Evolutionary conservation across 2,888 invertebrate species (phyloP), one percentile per base, ranked within the genome.

Genomic region (Syrista parreyssii): DNA sequence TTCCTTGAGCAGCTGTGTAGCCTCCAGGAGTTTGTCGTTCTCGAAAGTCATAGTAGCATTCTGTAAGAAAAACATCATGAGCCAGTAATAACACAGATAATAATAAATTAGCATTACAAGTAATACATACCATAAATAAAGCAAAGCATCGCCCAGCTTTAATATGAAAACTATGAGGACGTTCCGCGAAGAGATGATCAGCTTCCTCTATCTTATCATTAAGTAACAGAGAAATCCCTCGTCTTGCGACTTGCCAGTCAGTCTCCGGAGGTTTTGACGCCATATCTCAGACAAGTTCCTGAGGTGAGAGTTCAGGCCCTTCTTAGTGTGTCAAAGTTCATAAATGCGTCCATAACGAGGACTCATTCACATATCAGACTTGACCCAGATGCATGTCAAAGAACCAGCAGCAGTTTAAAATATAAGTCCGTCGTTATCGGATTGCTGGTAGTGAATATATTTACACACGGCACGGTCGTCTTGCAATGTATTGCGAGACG

Each of bases 21-120:
- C 94, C 81, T 93, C 91, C 35, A 92, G 92, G 35, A 95, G 92
- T 89, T 94, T 94, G 68, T 94, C 94, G 32, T 95, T 94, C 89
- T 95, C 95, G 88, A 94, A 95, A 12, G 94, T 94, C 94, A 95
- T 95, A 75, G 95, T 87, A 0, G 95, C 95, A 91, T 95, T 94
- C 95, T 95, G 85, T 73, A 91, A 91, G 77, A 75, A 77, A 82
- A 75, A 35, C 15, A n/a, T 69, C 1, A 12, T 11, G 31, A 32
- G 31, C 12, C 31, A 30, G 31, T 2, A 6, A 9, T 2, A 23
- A 23, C 40, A 23, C 55, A 9, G 23, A 6, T 2, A 23, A 55
- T 55, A 55, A 1, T 55, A 23, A 31, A 71, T 71, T 31, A 12
- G 3, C n/a, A 11, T 12, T 12, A 9, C 9, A 68, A n/a, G 12